Base-by-base conservation (phyloP, 2,113 vertebrate species). In the Heterochromis multidens region DNA sequence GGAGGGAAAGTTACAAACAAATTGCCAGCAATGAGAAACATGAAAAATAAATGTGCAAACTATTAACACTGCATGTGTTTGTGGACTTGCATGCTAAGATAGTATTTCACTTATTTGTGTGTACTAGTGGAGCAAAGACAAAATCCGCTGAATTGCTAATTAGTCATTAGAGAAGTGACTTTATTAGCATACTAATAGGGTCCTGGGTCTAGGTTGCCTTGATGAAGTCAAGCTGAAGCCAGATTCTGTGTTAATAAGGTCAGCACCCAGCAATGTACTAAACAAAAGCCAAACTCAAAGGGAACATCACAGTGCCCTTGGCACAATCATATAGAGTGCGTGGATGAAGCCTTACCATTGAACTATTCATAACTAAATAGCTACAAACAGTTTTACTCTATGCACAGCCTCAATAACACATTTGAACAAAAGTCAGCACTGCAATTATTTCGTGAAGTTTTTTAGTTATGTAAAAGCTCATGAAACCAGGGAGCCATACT, bases 151-250 rank as follows among this genome's bases (percentile, higher is more conserved):
- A 92, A 94, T 93, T 92, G 83, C 89, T 91, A 90, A 95, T 92
- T 87, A 94, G 91, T 89, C 82, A 94, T 94, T 91, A 95, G 86
- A 88, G 80, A 54, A 90, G 91, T 83, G 87, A 91, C 90, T 93
- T 91, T 92, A 93, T 95, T 94, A 93, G 91, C 92, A 94, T 93
- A 89, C 84, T 91, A 91, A 95, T 94, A n/a, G 77, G 84, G 81
- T 92, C 79, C 82, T 54, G 90, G 83, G 85, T 89, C 61, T 84
- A 40, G 87, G 88, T 79, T 89, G 79, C 79, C 74, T 87, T 93
- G 79, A 89, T 91, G 89, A 81, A 93, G 86, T 94, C 84, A 83
- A 27, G 23, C 84, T 87, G 79, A 85, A 84, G 87, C 82, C 83
- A 78, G 76, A 61, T 84, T 72, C 79, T 37, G n/a, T 54, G 88